Base-by-base conservation (phyloP, 2,797 vertebrate species). In the Neostethus bicornis region DNA sequence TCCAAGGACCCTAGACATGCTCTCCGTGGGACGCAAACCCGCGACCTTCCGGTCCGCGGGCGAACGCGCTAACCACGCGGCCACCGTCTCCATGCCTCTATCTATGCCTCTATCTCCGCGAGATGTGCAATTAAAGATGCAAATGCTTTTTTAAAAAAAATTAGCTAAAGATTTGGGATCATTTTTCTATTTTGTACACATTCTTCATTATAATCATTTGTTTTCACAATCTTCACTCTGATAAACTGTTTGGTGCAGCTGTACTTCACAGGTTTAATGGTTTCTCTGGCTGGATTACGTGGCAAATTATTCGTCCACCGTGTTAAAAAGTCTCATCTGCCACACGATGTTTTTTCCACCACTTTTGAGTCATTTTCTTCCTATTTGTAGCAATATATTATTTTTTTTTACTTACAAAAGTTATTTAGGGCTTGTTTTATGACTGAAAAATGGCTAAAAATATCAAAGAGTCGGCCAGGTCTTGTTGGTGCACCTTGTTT, bases 221-320 rank as follows among this genome's bases (percentile, higher is more conserved):
- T 51, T 65, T n/a, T 66, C 24, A 3, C 38, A 57, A 31, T 63
- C 45, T 56, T 53, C 62, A 67, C 58, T 53, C 73, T 52, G 48
- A 61, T 44, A 65, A 74, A 63, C 56, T 17, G 75, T 80, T 85
- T 82, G 80, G 80, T 79, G 80, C 66, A 74, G 81, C 80, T 86
- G 70, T 85, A 83, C 70, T 75, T 90, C 85, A 89, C 88, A 90
- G 86, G 76, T 86, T 65, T 82, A 58, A 77, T 84, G 80, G 83
- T 82, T 86, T 73, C 73, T 83, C 67, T 47, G 38, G 62, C 68
- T 70, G 53, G 74, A 65, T 70, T 37, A 24, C 57, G 75, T 70
- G 79, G 81, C 77, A 64, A 35, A 77, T 66, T 47, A 9, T 67
- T 16, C 17, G 63, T 58, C 71, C 67, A 62, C 46, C 51, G 32